Percentiles rank a stretch among this genome's conserved stretches.
phyloP scores from a whole-genome alignment of 2,113 vertebrate species.

The Engraulis encrasicolus region DNA sequence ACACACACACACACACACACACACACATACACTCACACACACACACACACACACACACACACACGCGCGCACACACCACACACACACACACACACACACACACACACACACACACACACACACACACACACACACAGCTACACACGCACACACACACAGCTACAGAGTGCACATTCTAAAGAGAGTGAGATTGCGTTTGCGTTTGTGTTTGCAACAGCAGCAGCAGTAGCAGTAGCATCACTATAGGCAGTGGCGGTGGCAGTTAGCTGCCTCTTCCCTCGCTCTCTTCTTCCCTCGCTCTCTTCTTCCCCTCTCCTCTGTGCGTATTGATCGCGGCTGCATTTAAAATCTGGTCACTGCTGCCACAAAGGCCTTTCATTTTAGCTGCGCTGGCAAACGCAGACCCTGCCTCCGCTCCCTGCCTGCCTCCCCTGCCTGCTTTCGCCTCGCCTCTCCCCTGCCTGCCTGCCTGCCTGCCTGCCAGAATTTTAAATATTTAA shows the following conservation, averaged over 20 bases:
- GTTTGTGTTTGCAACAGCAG: too few species aligned
- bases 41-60: conserved; percentile 28
- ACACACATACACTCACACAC: too few species aligned
- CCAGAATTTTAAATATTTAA: conserved; percentile 86
- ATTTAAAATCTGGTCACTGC: conserved; percentile 94
- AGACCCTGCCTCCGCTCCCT: conserved; percentile 66
- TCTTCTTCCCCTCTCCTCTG: too few species aligned
- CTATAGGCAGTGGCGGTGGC: too few species aligned
- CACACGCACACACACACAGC: conserved; percentile 45
- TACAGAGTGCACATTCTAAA: conserved; percentile 46
- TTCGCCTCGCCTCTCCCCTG: too few species aligned
- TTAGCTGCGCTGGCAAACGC: conserved; percentile 86
- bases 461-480: too few species aligned
- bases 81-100: conserved; percentile 59
- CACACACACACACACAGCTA: not conserved
- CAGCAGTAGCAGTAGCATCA: too few species aligned
- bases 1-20: not conserved
- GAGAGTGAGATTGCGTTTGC: conserved; percentile 75
- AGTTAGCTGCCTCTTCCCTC: too few species aligned
- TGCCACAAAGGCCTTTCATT: conserved; percentile 86
- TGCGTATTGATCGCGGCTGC: conserved; percentile 89
- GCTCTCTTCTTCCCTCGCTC: too few species aligned
- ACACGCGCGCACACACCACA: conserved; percentile 37
- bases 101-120: conserved; percentile 14
- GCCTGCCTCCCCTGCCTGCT: too few species aligned